phyloP scores from a whole-genome alignment of 2,797 vertebrate species.

The Sibirionetta formosa region DNA sequence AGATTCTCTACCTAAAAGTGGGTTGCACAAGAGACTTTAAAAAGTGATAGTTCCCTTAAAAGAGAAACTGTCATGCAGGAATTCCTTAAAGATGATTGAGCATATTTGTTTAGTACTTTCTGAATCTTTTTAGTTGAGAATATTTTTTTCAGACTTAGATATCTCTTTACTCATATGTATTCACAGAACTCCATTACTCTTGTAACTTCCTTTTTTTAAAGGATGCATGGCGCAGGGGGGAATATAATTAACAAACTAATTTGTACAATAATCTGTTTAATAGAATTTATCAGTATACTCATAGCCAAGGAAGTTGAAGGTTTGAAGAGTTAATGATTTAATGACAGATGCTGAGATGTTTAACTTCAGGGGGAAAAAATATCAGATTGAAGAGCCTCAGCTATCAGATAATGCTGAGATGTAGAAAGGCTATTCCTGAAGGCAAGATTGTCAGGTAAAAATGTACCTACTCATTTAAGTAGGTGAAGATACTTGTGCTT shows the following conservation, averaged over 20 bases:
- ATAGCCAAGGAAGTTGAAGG: background rate
- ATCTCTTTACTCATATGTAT: background rate
- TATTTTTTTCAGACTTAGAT: background rate
- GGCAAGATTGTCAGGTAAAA: constrained; percentile 19
- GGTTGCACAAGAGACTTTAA: background rate
- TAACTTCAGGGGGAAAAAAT: background rate
- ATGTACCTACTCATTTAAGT: constrained; percentile 31
- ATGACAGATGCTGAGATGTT: background rate
- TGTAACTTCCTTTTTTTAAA: background rate
- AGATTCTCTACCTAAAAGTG: background rate
- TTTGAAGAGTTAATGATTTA: background rate
- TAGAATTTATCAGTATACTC: background rate
- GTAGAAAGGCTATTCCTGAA: constrained; percentile 47
- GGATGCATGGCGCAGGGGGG: too few relatives aligned
- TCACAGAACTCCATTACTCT: background rate
- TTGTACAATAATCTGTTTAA: background rate
- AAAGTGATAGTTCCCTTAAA: background rate
- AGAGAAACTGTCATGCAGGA: background rate
- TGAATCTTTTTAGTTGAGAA: background rate
- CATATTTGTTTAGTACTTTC: background rate
- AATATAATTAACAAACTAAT: too few relatives aligned
- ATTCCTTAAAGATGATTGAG: background rate
- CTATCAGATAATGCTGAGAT: constrained; percentile 8
- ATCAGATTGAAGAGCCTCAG: background rate
- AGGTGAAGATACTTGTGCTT: constrained; percentile 36